Evolutionary conservation across 2,113 vertebrate species (phyloP).

Genomic region (Xiphophorus hellerii): DNA sequence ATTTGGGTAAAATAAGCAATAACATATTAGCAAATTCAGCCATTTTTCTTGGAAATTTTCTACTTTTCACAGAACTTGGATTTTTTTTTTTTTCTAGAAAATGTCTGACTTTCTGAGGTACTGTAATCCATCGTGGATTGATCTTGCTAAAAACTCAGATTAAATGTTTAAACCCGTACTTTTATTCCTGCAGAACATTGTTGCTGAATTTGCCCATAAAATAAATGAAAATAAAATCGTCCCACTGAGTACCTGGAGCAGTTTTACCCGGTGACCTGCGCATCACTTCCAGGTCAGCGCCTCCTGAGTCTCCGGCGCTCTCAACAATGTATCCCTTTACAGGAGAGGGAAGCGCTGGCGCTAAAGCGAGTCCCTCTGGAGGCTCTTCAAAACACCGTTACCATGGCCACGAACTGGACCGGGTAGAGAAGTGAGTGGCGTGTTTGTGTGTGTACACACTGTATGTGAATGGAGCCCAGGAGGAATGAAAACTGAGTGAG

Average conservation of each 20-base stretch:
- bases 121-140: too few relatives aligned
- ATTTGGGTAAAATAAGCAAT: too few relatives aligned
- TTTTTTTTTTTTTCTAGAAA: too few relatives aligned
- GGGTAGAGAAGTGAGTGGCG: conserved; percentile 35
- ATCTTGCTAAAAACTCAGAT: too few relatives aligned
- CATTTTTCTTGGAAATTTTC: too few relatives aligned
- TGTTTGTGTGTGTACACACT: conserved; percentile 20
- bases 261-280: conserved; percentile 41
- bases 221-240: too few relatives aligned
- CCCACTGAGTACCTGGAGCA: background rate
- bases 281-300: conserved; percentile 62
- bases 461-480: conserved; percentile 1
- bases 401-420: conserved; percentile 71
- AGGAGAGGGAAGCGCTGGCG: conserved; percentile 48
- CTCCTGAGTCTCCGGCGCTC: conserved; percentile 30
- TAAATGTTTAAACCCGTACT: too few relatives aligned
- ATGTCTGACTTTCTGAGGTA: too few relatives aligned
- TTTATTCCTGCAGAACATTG: too few relatives aligned
- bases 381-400: conserved; percentile 66
- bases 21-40: too few relatives aligned
- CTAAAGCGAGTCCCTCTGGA: conserved; percentile 59
- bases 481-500: conserved; percentile 25
- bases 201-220: too few relatives aligned
- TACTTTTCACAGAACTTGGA: too few relatives aligned
- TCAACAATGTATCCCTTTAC: conserved; percentile 51